phyloP scores from a whole-genome alignment of 1,140 invertebrate genomes.

The Drosophila melanica region DNA sequence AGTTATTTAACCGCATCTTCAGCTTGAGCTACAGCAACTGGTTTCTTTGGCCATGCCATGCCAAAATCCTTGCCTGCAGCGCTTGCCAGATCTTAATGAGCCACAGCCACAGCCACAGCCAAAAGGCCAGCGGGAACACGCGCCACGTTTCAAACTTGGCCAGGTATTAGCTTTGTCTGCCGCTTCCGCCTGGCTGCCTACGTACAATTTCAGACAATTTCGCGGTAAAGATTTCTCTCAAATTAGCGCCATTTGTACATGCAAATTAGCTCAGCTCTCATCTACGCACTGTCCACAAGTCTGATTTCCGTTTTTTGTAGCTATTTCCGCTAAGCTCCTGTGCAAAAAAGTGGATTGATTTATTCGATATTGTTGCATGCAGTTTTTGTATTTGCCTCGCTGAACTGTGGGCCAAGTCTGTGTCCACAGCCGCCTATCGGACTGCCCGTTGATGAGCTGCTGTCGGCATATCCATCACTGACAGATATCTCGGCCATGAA shows the following conservation, averaged over 20 bases:
- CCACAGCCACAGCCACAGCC: slow-evolving; percentile 14
- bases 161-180: slow-evolving; percentile 10
- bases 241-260: slow-evolving; percentile 72
- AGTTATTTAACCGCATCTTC: slow-evolving; percentile 60
- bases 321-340: slow-evolving; percentile 52
- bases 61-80: slow-evolving; percentile 70
- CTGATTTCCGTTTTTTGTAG: slow-evolving; percentile 46
- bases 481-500: slow-evolving; percentile 33
- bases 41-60: slow-evolving; percentile 55
- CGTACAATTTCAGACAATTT: slow-evolving; percentile 48
- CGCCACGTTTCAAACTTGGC: slow-evolving; percentile 59
- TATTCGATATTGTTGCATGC: slow-evolving; percentile 5
- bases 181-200: slow-evolving; percentile 52
- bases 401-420: slow-evolving; percentile 7
- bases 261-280: slow-evolving; percentile 70
- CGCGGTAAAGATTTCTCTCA: slow-evolving; percentile 62
- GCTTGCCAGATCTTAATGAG: slow-evolving; percentile 58
- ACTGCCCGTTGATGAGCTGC: not conserved
- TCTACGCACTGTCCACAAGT: slow-evolving; percentile 54
- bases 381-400: slow-evolving; percentile 21
- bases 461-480: not conserved
- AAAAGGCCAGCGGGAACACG: slow-evolving; percentile 54
- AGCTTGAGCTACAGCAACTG: slow-evolving; percentile 21
- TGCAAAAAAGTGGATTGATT: slow-evolving; percentile 17
- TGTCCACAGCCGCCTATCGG: not conserved